Evolutionary conservation across 2,113 vertebrate species (phyloP), one percentile per base, ranked within the genome.

Genomic region (Hippocampus abdominalis): DNA sequence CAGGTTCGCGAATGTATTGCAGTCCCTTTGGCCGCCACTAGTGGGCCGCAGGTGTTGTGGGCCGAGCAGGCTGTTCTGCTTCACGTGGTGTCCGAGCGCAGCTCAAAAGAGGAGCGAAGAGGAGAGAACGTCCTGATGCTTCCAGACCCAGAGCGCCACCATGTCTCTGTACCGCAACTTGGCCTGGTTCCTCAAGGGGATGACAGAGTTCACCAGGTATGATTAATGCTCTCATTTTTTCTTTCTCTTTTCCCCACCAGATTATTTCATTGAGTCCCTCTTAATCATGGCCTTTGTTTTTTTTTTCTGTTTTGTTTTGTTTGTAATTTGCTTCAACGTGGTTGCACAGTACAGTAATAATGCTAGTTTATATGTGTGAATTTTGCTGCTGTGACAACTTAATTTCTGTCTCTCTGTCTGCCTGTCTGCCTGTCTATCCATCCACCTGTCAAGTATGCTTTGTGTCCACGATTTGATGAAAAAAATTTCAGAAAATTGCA

Each of bases 131-230:
- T 70, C 57, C 69, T 87, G 74, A 88, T 66, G 64, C 71, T 85
- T 66, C 84, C 78, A 61, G 71, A 84, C 60, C 82, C 78, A 60
- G 80, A 70, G 71, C 70, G 51, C 3, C 74, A 88, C 12, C 73
- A 93, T 93, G 92, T 93, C 91, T 90, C 86, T 93, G 80, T 93
- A 93, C 82, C 90, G 91, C 64, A 93, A 92, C 87, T 92, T 89
- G 61, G 90, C 91, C 72, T 93, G 92, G 91, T 93, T 92, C 82
- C 76, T 91, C 65, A 92, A 92, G 82, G 91, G 92, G 70, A 62
- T 92, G 73, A 91, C 87, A 72, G 90, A 92, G 84, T 93, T 92
- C 84, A 93, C 92, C 81, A 92, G 89, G 91, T 93, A 90, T 81
- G 86, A 72, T 62, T 79, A 84, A 72, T 64, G 75, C 11, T 10